These are phyloP conservation scores for Drosophila helvetica DNA, from an alignment of 2,888 invertebrate species.

Conservation along the genomic window DNA sequence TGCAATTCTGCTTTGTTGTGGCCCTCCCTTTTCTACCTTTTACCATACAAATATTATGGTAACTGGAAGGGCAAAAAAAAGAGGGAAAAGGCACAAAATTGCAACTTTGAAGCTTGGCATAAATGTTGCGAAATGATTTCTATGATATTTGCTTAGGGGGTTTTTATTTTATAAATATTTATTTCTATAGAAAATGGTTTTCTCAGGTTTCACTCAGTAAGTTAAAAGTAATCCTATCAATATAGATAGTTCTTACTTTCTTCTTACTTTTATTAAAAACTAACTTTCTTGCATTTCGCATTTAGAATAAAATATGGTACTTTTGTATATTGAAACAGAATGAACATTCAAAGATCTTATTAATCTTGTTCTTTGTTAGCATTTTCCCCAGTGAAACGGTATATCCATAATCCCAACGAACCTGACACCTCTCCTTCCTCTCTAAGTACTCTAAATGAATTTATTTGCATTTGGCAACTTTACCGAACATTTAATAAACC, in stretches of 20 bases:
- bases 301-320: too few relatives aligned
- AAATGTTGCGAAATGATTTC: not conserved
- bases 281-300: not conserved
- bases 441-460: constrained; percentile 47
- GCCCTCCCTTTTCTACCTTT: constrained; percentile 23
- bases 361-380: not conserved
- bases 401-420: not conserved
- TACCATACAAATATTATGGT: constrained; percentile 37
- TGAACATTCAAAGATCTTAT: too few relatives aligned
- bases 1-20: constrained; percentile 57
- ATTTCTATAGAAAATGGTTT: not conserved
- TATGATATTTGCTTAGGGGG: not conserved
- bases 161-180: not conserved
- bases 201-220: not conserved
- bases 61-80: not conserved
- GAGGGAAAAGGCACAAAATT: not conserved
- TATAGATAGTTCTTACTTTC: not conserved
- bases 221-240: not conserved
- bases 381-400: not conserved
- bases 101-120: constrained; percentile 14
- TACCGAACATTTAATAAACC: constrained; percentile 38
- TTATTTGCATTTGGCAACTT: constrained; percentile 37
- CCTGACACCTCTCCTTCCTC: not conserved
- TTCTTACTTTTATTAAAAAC: too few relatives aligned
- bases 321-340: too few relatives aligned